Base-by-base conservation (phyloP, 1,140 invertebrate genomes). In the Epicauta chinensis region DNA sequence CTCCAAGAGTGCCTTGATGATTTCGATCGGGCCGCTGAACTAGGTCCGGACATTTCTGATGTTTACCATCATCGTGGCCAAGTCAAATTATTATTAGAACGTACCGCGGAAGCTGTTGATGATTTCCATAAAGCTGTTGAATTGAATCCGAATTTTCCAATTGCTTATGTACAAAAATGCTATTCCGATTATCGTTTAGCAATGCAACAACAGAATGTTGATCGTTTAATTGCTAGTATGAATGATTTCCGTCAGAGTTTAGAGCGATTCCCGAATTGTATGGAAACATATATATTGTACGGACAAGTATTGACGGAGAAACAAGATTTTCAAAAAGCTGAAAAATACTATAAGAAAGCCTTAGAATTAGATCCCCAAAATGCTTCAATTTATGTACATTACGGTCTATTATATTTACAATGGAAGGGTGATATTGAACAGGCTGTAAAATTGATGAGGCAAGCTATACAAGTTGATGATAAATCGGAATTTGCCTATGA, bases 401-500 rank as follows among this genome's bases (percentile, higher is more conserved):
- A 84, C 74, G 92, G 86, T 65, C 74, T 96, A 36, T 75, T 95
- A 55, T 75, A 84, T 50, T 71, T 96, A 35, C 88, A 93, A 65
- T 91, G 87, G 81, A 81, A 82, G 68, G 80, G 83, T 66, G 76
- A 94, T 69, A 76, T 93, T 38, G 81, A 88, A n/a, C 82, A 84
- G 63, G 86, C 89, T 23, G 76, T 90, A 0, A 74, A 83, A 51
- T 76, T 87, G 29, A 87, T 97, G 29, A 81, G 86, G 34, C 81
- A 87, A 73, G 91, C 90, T 2, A 81, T 97, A 49, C 79, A 88
- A 65, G 75, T 93, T 53, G 94, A 98, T 76, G 80, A 87, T 16
- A 91, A 89, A 71, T 96, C 92, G 77, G 87, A 93, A 74, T 89
- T 94, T 77, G 93, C 88, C 10, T 96, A 92, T 73, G 93, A 98